These are phyloP conservation scores for Callyntrura guangdongensis DNA, from an alignment of 2,888 invertebrate species.

Conservation along the genomic window DNA sequence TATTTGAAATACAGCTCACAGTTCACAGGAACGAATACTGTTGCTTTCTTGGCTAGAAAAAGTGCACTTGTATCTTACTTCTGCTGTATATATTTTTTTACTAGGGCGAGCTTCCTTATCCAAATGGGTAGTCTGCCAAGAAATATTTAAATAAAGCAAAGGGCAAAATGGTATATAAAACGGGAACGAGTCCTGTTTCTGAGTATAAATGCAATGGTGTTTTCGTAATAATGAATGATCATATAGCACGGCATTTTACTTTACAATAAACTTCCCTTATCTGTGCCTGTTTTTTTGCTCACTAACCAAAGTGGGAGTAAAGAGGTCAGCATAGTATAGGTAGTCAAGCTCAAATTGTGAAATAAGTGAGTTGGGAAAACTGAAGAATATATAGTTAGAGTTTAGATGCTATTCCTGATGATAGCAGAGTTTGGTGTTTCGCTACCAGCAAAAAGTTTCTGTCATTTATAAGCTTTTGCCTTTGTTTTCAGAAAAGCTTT, in stretches of 20 bases:
- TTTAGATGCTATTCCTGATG: background rate
- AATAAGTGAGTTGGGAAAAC: slow-evolving; percentile 62
- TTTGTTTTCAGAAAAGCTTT: slow-evolving; percentile 45
- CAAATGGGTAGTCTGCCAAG: slow-evolving; percentile 46
- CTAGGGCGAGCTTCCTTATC: background rate
- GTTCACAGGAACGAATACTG: slow-evolving; percentile 35
- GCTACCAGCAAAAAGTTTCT: background rate
- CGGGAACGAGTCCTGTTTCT: background rate
- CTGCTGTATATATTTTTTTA: background rate
- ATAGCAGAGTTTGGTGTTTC: background rate
- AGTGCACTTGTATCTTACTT: slow-evolving; percentile 7
- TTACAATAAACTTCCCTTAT: background rate
- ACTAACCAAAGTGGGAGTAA: background rate
- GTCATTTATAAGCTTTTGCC: background rate
- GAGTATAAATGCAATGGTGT: background rate
- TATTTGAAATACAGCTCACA: background rate
- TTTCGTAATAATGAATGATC: background rate
- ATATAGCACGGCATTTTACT: slow-evolving; percentile 18
- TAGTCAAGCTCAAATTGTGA: slow-evolving; percentile 44
- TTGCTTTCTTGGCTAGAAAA: slow-evolving; percentile 64
- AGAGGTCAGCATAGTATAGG: background rate
- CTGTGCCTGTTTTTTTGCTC: background rate
- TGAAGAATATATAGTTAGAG: background rate
- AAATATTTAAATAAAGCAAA: slow-evolving; percentile 54
- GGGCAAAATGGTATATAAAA: slow-evolving; percentile 1